phyloP scores from a whole-genome alignment of 2,113 vertebrate species.

The Lamprotornis superbus region DNA sequence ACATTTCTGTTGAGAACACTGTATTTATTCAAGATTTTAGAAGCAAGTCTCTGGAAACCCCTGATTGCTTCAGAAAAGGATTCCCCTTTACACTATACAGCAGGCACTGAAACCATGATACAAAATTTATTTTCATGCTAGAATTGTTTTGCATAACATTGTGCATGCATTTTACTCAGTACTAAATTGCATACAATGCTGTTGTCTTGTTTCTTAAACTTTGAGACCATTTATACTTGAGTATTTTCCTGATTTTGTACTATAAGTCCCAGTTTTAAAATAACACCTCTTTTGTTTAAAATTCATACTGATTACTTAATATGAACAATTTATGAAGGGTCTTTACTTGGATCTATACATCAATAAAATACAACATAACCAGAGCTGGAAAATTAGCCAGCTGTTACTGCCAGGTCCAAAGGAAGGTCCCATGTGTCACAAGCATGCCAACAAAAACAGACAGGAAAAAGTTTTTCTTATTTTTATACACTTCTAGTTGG shows the following conservation, averaged over 20 bases:
- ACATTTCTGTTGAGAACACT: conserved; percentile 78
- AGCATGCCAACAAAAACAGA: conserved; percentile 85
- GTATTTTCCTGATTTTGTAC: conserved; percentile 72
- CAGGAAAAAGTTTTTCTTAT: conserved; percentile 69
- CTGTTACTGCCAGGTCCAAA: conserved; percentile 71
- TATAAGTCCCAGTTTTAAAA: conserved; percentile 76
- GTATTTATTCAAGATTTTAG: conserved; percentile 78
- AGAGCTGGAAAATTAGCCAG: conserved; percentile 75
- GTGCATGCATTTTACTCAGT: conserved; percentile 95
- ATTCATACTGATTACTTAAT: conserved; percentile 78
- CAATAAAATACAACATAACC: conserved; percentile 79
- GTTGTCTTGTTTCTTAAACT: conserved; percentile 78
- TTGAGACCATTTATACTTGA: conserved; percentile 74
- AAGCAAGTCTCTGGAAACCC: conserved; percentile 76
- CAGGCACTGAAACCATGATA: conserved; percentile 83
- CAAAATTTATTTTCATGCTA: conserved; percentile 99
- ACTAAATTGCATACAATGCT: conserved; percentile 84
- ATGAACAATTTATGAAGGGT: conserved; percentile 80
- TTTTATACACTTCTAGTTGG: conserved; percentile 72
- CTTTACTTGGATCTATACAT: conserved; percentile 80
- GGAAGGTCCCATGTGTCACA: conserved; percentile 77
- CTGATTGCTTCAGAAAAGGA: conserved; percentile 76
- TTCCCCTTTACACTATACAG: conserved; percentile 82
- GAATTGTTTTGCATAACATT: conserved; percentile 97
- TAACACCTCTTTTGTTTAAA: conserved; percentile 76